Evolutionary conservation across 2,888 invertebrate genomes (phyloP).

Genomic region (Dicycla oo): DNA sequence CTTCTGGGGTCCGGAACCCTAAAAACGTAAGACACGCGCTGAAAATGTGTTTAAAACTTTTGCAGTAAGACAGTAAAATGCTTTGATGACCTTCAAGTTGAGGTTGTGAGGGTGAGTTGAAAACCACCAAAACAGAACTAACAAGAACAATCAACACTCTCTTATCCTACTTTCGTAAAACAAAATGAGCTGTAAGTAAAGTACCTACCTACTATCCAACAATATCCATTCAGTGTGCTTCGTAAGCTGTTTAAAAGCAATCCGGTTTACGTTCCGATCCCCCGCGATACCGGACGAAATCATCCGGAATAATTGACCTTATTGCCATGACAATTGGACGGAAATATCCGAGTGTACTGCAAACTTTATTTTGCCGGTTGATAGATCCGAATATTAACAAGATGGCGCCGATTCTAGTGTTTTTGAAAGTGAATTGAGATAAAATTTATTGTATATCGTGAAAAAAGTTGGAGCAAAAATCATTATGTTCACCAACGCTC

Average conservation of each 20-base stretch:
- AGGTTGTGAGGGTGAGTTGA: too few species aligned
- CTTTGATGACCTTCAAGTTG: too few species aligned
- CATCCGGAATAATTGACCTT: slow-evolving; percentile 72
- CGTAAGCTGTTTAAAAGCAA: slow-evolving; percentile 51
- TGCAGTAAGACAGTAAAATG: too few species aligned
- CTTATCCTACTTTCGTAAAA: background rate
- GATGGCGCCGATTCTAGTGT: background rate
- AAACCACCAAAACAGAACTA: background rate
- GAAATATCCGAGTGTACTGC: slow-evolving; percentile 57
- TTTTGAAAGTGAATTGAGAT: background rate
- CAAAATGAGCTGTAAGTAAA: slow-evolving; percentile 8
- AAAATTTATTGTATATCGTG: background rate
- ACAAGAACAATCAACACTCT: background rate
- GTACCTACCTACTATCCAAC: slow-evolving; percentile 2
- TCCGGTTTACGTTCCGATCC: slow-evolving; percentile 57
- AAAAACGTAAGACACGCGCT: too few species aligned
- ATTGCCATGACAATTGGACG: slow-evolving; percentile 67
- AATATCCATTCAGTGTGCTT: slow-evolving; percentile 43
- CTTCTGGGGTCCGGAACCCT: too few species aligned
- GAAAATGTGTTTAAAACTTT: too few species aligned
- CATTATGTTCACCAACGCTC: background rate
- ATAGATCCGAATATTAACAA: background rate
- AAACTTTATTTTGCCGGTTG: slow-evolving; percentile 44
- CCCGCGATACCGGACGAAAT: slow-evolving; percentile 60
- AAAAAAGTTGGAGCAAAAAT: background rate